Base-by-base conservation (phyloP, 1,140 invertebrate genomes). In the Geopemphigus sp. region DNA sequence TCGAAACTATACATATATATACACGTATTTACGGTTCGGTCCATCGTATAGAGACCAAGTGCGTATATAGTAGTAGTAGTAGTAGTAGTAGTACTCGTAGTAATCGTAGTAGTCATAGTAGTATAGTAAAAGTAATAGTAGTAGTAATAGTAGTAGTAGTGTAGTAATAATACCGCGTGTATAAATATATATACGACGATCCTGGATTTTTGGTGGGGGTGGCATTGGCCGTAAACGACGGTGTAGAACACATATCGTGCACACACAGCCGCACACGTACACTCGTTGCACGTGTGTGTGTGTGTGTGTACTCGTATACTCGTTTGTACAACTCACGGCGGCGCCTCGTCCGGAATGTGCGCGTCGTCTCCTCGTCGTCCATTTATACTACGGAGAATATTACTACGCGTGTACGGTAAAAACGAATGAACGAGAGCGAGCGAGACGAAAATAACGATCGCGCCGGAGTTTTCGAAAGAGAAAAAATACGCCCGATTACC, bases 301-400 rank as follows among this genome's bases (percentile, higher is more conserved):
- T n/a, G n/a, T n/a, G n/a, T n/a, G n/a, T n/a, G n/a, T n/a, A n/a
- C n/a, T n/a, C 32, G 32, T 39, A 39, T 39, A 39, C 32, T 8
- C 3, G 32, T 39, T 39, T 39, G 8, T 39, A 39, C 59, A 19
- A 17, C 63, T 39, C n/a, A 29, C n/a, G 64, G 64, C 64, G 64
- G 64, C 64, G 64, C 64, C 64, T 66, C 19, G 32, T 66, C 64
- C 39, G 39, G 32, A 45, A 45, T 66, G 64, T 32, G 19, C 19
- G 19, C 11, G 10, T 22, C 14, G n/a, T 4, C 5, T 15, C 11
- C 26, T 17, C 32, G 1, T 15, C 8, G 61, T 63, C 61, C 24
- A 14, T 3, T 29, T 22, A 0, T n/a, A 14, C 64, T 1, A 1
- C 12, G 39, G 10, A 5, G 19, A 11, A 66, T 45, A 47, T 22